Conservation (phyloP, 2,797 vertebrate genomes). For the Lycodopsis pacificus region DNA sequence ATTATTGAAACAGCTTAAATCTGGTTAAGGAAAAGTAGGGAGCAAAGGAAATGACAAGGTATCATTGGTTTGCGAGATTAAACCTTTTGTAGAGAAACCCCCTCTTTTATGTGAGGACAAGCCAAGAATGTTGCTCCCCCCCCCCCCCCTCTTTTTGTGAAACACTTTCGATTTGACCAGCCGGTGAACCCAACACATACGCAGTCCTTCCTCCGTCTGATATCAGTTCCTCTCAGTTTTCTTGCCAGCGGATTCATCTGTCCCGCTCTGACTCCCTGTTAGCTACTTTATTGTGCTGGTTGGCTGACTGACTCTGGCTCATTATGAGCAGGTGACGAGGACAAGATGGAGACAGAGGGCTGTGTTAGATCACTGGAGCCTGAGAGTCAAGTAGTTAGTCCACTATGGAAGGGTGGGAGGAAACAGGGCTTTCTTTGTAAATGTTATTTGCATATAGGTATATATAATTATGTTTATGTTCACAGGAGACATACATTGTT, state of each 20-base stretch:
- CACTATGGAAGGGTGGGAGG: not conserved
- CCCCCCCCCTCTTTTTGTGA: not conserved
- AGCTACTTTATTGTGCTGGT: constrained; percentile 66
- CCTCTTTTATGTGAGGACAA: constrained; percentile 15
- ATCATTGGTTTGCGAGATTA: constrained; percentile 21
- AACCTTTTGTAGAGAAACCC: constrained; percentile 17
- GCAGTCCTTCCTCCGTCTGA: constrained; percentile 48
- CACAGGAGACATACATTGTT: not conserved
- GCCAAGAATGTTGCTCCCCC: constrained; percentile 32
- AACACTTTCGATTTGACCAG: constrained; percentile 70
- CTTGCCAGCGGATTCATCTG: constrained; percentile 67
- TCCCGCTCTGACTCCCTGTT: constrained; percentile 57
- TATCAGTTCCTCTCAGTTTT: constrained; percentile 69
- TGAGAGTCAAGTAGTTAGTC: constrained; percentile 30
- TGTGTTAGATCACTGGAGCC: constrained; percentile 51
- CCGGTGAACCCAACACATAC: constrained; percentile 70
- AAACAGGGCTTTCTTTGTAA: not conserved
- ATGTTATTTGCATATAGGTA: not conserved
- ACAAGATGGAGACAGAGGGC: constrained; percentile 60
- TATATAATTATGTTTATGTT: not conserved
- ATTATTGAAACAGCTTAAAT: not conserved
- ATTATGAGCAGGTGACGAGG: constrained; percentile 73
- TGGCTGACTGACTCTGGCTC: constrained; percentile 55
- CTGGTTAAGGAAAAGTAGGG: not conserved
- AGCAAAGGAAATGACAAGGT: constrained; percentile 13